Evolutionary conservation across 1,140 invertebrate species (phyloP).

Genomic region (Chrysomallon squamiferum): DNA sequence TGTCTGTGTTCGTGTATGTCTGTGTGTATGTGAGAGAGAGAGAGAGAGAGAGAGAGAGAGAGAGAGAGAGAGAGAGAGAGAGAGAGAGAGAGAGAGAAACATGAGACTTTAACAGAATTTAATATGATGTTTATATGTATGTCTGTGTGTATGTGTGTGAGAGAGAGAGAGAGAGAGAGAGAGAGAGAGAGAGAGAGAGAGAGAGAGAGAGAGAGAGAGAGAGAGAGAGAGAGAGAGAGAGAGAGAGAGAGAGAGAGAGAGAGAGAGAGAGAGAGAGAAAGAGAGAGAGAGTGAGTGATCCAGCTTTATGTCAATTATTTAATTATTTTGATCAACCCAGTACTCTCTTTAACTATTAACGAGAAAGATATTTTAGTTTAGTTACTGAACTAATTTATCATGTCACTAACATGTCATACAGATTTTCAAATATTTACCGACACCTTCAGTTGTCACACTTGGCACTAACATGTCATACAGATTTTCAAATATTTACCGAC

Average conservation of each 20-base stretch:
- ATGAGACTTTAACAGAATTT: background rate
- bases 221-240: slow-evolving; percentile 3
- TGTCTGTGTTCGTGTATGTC: too few relatives aligned
- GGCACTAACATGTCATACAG: background rate
- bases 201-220: slow-evolving; percentile 4
- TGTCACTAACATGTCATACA: too few relatives aligned
- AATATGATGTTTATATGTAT: background rate
- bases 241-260: background rate
- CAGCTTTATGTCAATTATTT: too few relatives aligned
- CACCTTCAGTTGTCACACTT: background rate
- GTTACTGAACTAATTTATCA: too few relatives aligned
- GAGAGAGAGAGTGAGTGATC: background rate
- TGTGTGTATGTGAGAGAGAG: too few relatives aligned
- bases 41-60: background rate
- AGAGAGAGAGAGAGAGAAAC: background rate
- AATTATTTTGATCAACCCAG: too few relatives aligned
- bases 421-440: background rate
- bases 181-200: background rate
- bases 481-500: background rate
- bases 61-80: background rate
- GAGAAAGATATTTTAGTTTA: too few relatives aligned
- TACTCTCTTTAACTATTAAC: too few relatives aligned
- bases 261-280: background rate
- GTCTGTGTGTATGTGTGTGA: background rate
- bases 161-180: background rate